phyloP scores from a whole-genome alignment of 2,888 invertebrate genomes.

The Drosophila paracracens region DNA sequence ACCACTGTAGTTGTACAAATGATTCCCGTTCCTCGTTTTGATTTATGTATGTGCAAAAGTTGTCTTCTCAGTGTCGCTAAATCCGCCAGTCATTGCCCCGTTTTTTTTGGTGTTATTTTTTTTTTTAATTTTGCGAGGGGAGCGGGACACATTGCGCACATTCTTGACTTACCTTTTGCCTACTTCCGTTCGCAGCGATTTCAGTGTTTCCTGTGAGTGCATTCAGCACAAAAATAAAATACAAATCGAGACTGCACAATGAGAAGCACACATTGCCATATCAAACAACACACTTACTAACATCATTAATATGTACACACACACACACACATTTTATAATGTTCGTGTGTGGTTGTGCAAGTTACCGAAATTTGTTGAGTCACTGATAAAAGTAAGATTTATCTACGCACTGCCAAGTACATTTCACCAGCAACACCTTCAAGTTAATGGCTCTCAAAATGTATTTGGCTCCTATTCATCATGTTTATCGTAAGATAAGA shows the following conservation, averaged over 20 bases:
- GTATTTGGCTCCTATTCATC: slow-evolving; percentile 42
- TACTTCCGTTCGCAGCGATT: slow-evolving; percentile 55
- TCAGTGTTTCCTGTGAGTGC: slow-evolving; percentile 36
- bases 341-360: not conserved
- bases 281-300: not conserved
- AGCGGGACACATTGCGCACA: slow-evolving; percentile 14
- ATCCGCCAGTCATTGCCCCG: slow-evolving; percentile 76
- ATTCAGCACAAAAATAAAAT: slow-evolving; percentile 17
- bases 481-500: slow-evolving; percentile 39
- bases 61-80: slow-evolving; percentile 51
- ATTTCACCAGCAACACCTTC: slow-evolving; percentile 10
- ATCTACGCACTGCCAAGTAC: slow-evolving; percentile 6
- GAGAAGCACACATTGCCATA: slow-evolving; percentile 14
- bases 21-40: slow-evolving; percentile 34
- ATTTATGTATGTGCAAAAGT: slow-evolving; percentile 72
- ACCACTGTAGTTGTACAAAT: slow-evolving; percentile 12
- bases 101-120: slow-evolving; percentile 26
- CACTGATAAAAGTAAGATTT: slow-evolving; percentile 16
- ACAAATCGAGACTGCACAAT: slow-evolving; percentile 18
- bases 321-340: not conserved
- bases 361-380: not conserved
- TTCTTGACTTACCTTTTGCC: slow-evolving; percentile 52
- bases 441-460: slow-evolving; percentile 26
- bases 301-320: not conserved
- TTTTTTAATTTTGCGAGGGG: slow-evolving; percentile 29